Evolutionary conservation across 1,140 invertebrate species (phyloP).

Genomic region (Copidosoma floridanum): DNA sequence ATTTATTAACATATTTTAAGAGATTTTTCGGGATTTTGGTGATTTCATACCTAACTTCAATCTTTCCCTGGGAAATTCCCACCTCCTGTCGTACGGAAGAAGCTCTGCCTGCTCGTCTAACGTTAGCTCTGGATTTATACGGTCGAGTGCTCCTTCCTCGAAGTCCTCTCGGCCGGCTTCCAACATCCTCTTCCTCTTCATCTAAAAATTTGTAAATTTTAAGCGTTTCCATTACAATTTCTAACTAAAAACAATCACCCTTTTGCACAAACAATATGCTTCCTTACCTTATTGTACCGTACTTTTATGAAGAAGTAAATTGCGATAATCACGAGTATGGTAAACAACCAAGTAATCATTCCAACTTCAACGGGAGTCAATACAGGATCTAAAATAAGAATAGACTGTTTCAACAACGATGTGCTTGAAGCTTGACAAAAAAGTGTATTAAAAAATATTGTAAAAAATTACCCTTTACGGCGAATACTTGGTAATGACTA

Average conservation of each 20-base stretch:
- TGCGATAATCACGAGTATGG: constrained; percentile 47
- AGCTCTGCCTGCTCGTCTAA: constrained; percentile 89
- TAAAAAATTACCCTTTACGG: constrained; percentile 55
- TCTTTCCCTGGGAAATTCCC: constrained; percentile 85
- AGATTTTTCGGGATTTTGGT: no score
- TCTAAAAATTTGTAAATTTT: neutral
- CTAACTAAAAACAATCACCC: no score
- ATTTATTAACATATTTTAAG: no score
- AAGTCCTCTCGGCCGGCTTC: no score
- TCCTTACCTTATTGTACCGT: constrained; percentile 60
- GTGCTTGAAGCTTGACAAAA: no score
- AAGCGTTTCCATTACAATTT: no score
- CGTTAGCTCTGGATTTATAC: constrained; percentile 83
- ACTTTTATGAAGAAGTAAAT: constrained; percentile 60
- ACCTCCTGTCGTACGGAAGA: constrained; percentile 85
- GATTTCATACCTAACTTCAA: constrained; percentile 83
- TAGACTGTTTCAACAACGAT: no score
- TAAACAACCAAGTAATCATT: constrained; percentile 54
- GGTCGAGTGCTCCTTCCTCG: constrained; percentile 74
- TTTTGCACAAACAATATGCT: no score
- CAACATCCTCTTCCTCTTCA: constrained; percentile 59
- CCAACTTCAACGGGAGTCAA: constrained; percentile 39
- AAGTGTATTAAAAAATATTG: no score
- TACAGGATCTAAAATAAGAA: constrained; percentile 37
- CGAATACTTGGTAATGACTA: constrained; percentile 41